These are phyloP conservation scores for Dicyrtomina minuta DNA, from an alignment of 2,888 invertebrate species.

Conservation along the genomic window DNA sequence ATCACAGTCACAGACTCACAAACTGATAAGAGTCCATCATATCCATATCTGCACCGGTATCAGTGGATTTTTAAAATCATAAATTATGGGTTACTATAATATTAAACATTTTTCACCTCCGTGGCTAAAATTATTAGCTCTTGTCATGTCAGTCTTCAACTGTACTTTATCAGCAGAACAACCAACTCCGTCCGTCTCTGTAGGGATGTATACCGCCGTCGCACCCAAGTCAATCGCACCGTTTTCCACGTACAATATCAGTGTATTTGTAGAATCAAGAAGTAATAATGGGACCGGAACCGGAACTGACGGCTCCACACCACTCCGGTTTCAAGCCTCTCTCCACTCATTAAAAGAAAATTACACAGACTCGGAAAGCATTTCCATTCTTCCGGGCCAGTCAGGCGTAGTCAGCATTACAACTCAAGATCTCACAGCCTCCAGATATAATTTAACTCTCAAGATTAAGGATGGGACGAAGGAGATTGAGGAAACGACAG, in stretches of 20 bases:
- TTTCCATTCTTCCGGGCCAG: not conserved
- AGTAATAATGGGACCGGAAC: not conserved
- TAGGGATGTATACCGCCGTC: constrained; percentile 21
- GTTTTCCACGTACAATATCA: constrained; percentile 12
- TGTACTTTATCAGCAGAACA: too few species aligned
- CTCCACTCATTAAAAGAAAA: constrained; percentile 3
- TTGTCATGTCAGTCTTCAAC: too few species aligned
- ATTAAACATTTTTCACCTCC: too few species aligned
- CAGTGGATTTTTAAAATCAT: too few species aligned
- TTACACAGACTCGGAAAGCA: not conserved
- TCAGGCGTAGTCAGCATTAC: not conserved
- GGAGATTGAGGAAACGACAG: too few species aligned
- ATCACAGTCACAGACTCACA: too few species aligned
- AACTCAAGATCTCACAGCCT: constrained; percentile 2
- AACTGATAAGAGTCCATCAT: too few species aligned
- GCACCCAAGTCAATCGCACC: constrained; percentile 17
- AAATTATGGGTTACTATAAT: too few species aligned
- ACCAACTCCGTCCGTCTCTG: too few species aligned
- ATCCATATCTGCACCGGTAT: too few species aligned
- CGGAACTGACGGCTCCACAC: not conserved
- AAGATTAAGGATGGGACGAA: constrained; percentile 62
- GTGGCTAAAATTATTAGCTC: too few species aligned
- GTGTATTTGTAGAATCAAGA: constrained; percentile 18
- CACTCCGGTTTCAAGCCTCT: not conserved
- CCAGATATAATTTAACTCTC: constrained; percentile 26